Base-by-base conservation (phyloP, 64 coral and sea anemone species). In the Stylophora pistillata region DNA sequence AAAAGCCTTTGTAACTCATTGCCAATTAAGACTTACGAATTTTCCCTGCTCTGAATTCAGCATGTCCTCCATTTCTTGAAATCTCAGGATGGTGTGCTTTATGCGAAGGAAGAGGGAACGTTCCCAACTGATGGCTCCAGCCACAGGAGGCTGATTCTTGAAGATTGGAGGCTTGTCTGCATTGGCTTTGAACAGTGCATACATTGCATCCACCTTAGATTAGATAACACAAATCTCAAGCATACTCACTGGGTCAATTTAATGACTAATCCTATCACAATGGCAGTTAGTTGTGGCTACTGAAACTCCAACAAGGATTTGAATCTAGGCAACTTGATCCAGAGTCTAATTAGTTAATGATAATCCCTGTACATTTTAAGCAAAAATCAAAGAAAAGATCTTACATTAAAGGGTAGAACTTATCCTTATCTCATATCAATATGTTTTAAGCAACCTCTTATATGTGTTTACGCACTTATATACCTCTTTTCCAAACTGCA, bases 61-160 rank as follows among this genome's bases (percentile, higher is more conserved):
- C 97, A 99, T 99, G 74, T 99, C 93, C 16, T 99, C 97, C 89
- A 99, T 99, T 41, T 99, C 97, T 85, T 99, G 97, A 72, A 99
- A 99, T 85, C 97, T 95, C 26, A 99, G 58, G 71, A 99, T 92
- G 61, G 97, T 99, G 55, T 91, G 90, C 75, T 99, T 99, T 37
- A 95, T 99, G 55, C 97, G 90, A 62, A 95, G n/a, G 53, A 99
- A 99, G 17, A 99, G 87, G 57, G 97, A 99, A 30, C 97, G 79
- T 78, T 99, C 97, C 97, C 97, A 99, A 73, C 90, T 92, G 37
- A 99, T 95, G 23, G 97, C 90, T 15, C 97, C 97, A 18, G 97
- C 93, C 13, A 99, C 97, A 55, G 97, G 97, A 10, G 97, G 97
- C 57, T 99, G 97, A 62, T 99, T 99, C 93, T 95, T 99, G 93